These are phyloP conservation scores for Porites evermanni DNA, from an alignment of 92 coral and sea anemone genomes.

Conservation along the genomic window DNA sequence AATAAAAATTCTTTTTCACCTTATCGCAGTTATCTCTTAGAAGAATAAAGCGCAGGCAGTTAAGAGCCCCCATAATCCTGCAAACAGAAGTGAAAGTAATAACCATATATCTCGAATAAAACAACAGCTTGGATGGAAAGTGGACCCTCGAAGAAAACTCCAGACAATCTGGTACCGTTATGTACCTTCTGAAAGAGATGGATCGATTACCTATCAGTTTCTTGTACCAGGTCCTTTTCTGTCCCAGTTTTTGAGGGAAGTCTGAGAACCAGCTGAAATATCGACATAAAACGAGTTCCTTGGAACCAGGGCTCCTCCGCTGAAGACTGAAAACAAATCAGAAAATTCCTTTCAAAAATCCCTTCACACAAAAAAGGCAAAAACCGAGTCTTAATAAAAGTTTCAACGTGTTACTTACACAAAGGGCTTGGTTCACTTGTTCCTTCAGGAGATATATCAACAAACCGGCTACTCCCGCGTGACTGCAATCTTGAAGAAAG, in stretches of 20 bases:
- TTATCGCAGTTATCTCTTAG: constrained; percentile 71
- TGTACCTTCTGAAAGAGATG: not conserved
- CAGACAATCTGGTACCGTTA: too few species aligned
- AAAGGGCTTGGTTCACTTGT: constrained; percentile 65
- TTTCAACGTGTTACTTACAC: constrained; percentile 54
- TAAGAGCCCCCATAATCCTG: constrained; percentile 76
- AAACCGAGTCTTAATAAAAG: not conserved
- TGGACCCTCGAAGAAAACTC: not conserved
- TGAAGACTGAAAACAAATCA: constrained; percentile 42
- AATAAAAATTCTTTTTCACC: constrained; percentile 19
- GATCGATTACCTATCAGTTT: constrained; percentile 70
- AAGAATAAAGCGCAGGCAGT: constrained; percentile 71
- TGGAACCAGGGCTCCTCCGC: constrained; percentile 58
- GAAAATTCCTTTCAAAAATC: not conserved
- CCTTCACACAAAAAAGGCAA: not conserved
- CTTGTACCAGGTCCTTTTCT: constrained; percentile 77
- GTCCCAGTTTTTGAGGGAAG: constrained; percentile 64
- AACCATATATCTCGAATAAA: too few species aligned
- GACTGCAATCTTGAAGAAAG: constrained; percentile 56
- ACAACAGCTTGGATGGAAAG: not conserved
- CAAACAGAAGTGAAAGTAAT: not conserved
- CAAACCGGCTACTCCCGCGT: constrained; percentile 82
- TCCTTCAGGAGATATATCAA: constrained; percentile 79
- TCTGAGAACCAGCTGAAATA: constrained; percentile 61
- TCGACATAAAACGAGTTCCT: constrained; percentile 74